Evolutionary conservation across 2,113 vertebrate species (phyloP), one percentile per base, ranked within the genome.

Genomic region (Romanogobio albipinnatus): DNA sequence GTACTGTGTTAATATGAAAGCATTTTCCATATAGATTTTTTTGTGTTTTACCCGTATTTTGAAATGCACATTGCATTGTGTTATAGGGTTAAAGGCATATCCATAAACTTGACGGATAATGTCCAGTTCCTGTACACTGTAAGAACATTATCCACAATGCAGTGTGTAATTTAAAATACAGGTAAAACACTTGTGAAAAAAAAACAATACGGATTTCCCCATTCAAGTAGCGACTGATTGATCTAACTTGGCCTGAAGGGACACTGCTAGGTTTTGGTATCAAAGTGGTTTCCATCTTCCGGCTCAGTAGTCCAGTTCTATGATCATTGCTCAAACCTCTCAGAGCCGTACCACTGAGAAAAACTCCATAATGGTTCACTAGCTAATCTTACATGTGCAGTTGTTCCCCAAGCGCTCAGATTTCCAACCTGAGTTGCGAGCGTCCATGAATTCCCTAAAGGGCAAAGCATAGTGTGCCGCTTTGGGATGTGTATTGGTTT

Each of bases 401-500:
- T 70, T 78, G 26, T 70, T 71, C 22, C 49, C 33, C 7, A 47
- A 59, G 64, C 15, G 13, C 76, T 85, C 43, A 51, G 51, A 58
- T 85, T 29, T 62, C 53, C 26, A 5, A 56, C 29, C 47, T 15
- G 26, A 47, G n/a, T 74, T 64, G 61, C 29, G 4, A 22, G 45
- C 3, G 13, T 33, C 24, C 1, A 24, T 70, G 61, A n/a, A 80
- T 73, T 85, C 58, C 84, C 66, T 70, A 33, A 77, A 78, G 36
- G 76, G 64, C 77, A 62, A 11, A 62, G 53, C 39, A 61, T n/a
- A 45, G 71, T 77, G 64, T 71, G 56, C 33, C 59, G 22, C 26
- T 77, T 22, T 76, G 19, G 19, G n/a, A 68, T 79, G 45, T 76
- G 51, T 74, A 49, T 84, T 84, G 83, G 10, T 81, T 51, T 59